Conservation (phyloP, 2,888 invertebrate genomes). For the Polylopha cassiicola region DNA sequence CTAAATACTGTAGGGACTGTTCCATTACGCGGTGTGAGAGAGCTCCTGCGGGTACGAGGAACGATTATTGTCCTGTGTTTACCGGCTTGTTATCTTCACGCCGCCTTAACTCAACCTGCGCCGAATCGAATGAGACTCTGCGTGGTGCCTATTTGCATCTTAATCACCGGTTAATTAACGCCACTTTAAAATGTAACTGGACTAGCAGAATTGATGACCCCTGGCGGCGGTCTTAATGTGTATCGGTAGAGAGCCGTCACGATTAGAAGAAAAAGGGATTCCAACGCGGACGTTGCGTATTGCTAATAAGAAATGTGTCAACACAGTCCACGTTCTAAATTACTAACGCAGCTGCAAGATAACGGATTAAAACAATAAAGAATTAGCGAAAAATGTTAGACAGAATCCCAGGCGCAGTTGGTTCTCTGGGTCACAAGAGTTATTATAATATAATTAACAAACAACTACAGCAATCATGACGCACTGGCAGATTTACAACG, state of each 20-base stretch:
- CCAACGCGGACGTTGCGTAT: too few species aligned
- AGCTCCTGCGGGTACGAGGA: constrained; percentile 37
- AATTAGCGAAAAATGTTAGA: too few species aligned
- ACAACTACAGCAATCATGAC: constrained; percentile 40
- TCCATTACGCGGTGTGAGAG: constrained; percentile 38
- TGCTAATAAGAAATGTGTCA: too few species aligned
- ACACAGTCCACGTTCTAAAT: too few species aligned
- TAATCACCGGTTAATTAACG: constrained; percentile 46
- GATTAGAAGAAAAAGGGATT: too few species aligned
- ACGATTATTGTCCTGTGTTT: constrained; percentile 59
- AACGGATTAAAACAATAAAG: too few species aligned
- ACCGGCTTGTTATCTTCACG: constrained; percentile 53
- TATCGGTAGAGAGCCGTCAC: constrained; percentile 2
- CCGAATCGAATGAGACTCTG: constrained; percentile 20
- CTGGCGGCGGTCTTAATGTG: not conserved
- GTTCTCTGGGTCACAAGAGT: constrained; percentile 32
- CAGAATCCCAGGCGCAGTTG: constrained; percentile 25
- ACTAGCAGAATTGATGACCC: constrained; percentile 1
- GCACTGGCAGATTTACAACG: constrained; percentile 47
- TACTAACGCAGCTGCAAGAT: too few species aligned
- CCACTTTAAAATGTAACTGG: constrained; percentile 18
- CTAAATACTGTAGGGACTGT: constrained; percentile 29
- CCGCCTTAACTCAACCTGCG: constrained; percentile 31
- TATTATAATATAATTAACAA: constrained; percentile 38
- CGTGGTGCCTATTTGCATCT: constrained; percentile 45